Percentiles rank a stretch among this genome's conserved stretches.
Evolutionary conservation across 1,140 invertebrate genomes (phyloP).

Genomic region (Hypsibius dujardini): DNA sequence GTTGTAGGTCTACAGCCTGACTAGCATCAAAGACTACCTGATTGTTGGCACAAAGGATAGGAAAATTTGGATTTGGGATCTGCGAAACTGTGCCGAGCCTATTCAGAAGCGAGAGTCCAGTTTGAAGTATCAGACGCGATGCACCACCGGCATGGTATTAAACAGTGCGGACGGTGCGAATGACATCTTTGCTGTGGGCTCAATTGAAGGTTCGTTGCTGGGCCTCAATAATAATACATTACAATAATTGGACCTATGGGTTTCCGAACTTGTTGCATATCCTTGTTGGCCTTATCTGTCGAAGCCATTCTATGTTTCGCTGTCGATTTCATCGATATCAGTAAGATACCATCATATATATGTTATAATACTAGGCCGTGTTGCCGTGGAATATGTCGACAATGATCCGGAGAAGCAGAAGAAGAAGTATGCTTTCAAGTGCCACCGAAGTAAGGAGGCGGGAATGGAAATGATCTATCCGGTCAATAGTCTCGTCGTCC

Average conservation of each 20-base stretch:
- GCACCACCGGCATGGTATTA: slow-evolving; percentile 42
- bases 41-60: slow-evolving; percentile 86
- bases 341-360: too few relatives aligned
- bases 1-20: slow-evolving; percentile 71
- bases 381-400: slow-evolving; percentile 87
- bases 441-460: slow-evolving; percentile 75
- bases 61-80: slow-evolving; percentile 86
- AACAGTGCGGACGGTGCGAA: too few relatives aligned
- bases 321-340: too few relatives aligned
- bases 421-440: slow-evolving; percentile 98
- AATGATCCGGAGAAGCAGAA: slow-evolving; percentile 88
- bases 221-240: too few relatives aligned
- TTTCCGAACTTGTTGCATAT: neutral
- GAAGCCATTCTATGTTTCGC: too few relatives aligned
- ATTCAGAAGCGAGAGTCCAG: slow-evolving; percentile 86
- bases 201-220: slow-evolving; percentile 69
- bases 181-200: slow-evolving; percentile 49
- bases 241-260: slow-evolving; percentile 24
- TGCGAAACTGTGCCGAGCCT: slow-evolving; percentile 89
- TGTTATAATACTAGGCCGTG: slow-evolving; percentile 41
- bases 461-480: slow-evolving; percentile 90
- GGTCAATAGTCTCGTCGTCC: slow-evolving; percentile 95
- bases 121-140: slow-evolving; percentile 92
- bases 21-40: slow-evolving; percentile 79
- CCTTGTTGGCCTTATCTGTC: too few relatives aligned